These are phyloP conservation scores for Rhinella marina DNA, from an alignment of 2,797 vertebrate genomes.

Conservation along the genomic window DNA sequence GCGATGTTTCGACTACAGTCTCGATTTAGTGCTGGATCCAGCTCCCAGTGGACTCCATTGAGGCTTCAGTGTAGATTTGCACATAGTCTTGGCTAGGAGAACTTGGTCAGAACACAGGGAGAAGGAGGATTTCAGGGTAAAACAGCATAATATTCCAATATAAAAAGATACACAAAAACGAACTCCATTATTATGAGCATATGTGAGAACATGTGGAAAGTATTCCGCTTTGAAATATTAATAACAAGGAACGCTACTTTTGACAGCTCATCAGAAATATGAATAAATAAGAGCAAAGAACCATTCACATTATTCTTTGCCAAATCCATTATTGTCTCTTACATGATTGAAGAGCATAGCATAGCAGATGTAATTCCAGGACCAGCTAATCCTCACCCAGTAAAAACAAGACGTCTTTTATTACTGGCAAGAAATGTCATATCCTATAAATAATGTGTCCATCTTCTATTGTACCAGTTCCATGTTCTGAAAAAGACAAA, in stretches of 20 bases:
- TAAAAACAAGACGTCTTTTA: conserved; percentile 29
- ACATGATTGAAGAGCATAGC: conserved; percentile 12
- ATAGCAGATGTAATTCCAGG: conserved; percentile 21
- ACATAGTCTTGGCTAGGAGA: not conserved
- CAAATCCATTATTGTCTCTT: conserved; percentile 35
- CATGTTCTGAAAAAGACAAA: not conserved
- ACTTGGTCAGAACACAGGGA: not conserved
- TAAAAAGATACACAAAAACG: not conserved
- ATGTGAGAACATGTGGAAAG: not conserved
- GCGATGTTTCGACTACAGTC: too few relatives aligned
- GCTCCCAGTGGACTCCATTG: too few relatives aligned
- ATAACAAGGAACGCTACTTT: not conserved
- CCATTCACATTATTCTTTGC: conserved; percentile 23
- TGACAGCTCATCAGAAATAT: not conserved
- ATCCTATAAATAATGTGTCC: conserved; percentile 21
- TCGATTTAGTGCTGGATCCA: too few relatives aligned
- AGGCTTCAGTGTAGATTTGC: too few relatives aligned
- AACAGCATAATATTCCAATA: not conserved
- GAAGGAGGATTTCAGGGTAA: not conserved
- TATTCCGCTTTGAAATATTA: not conserved
- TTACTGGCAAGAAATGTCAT: conserved; percentile 34
- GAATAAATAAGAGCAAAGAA: conserved; percentile 1
- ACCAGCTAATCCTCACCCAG: conserved; percentile 23
- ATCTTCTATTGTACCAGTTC: conserved; percentile 2
- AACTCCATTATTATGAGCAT: not conserved